Base-by-base conservation (phyloP, 2,797 vertebrate genomes). In the Eulemur albifrons region DNA sequence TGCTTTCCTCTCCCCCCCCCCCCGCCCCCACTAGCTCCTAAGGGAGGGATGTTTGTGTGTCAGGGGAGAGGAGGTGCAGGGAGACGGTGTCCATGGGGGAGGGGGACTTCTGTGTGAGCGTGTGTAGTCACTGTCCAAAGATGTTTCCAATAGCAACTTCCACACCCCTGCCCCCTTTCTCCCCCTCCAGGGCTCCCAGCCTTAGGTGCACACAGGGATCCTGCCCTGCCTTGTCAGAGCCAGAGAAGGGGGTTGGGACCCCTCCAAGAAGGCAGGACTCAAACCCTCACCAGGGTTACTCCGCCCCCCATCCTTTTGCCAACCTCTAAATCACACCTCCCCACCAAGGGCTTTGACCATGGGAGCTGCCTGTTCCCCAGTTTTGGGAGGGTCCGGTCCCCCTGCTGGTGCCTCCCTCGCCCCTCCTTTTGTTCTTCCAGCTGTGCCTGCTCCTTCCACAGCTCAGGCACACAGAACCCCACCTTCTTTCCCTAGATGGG, bases 71-170 rank as follows among this genome's bases (percentile, higher is more conserved):
- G 50, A 7, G 79, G n/a, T 45, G 27, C 32, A 21, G 12, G 77
- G 54, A 38, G 59, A 17, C 13, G 59, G 70, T 79, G 87, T 48
- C 80, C 48, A 0, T 2, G 14, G 77, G 30, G 48, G n/a, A 21
- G 17, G 25, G 38, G 65, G 61, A 14, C 25, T 21, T 50, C 52
- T 89, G 79, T 43, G 77, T 13, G n/a, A 17, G 57, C 76, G 83
- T 92, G 87, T 76, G 67, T 89, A 32, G 67, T 94, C 43, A 57
- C 82, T 95, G 94, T 96, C 93, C 80, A 86, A 52, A 93, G 38
- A 61, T 77, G 91, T 96, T 65, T 83, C 63, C 59, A 48, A 43
- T 87, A 88, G 59, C 89, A 67, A 72, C 90, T 93, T 77, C 32
- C 73, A 32, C 88, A 63, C 21, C 12, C 65, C 7, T 27, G 45